Percentiles rank a stretch among this genome's conserved stretches.
Evolutionary conservation across 2,797 vertebrate species (phyloP).

Genomic region (Choloepus didactylus): DNA sequence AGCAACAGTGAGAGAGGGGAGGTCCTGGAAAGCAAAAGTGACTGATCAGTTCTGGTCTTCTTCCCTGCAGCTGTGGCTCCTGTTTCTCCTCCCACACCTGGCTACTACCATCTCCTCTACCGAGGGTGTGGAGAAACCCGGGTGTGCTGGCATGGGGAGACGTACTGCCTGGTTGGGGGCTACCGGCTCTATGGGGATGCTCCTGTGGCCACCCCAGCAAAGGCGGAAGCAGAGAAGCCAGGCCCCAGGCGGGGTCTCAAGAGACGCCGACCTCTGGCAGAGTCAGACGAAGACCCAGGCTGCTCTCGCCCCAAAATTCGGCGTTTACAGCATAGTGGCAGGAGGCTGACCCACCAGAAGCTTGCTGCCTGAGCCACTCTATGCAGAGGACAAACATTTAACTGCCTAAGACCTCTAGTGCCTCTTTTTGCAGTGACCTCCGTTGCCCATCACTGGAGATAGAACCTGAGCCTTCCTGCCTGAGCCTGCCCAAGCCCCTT

Average conservation of each 20-base stretch:
- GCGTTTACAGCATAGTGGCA: neutral
- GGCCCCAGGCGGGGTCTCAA: neutral
- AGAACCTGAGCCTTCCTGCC: neutral
- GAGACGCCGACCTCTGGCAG: neutral
- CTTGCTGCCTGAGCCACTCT: too few relatives aligned
- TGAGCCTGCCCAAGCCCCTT: too few relatives aligned
- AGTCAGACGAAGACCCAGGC: neutral
- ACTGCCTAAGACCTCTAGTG: neutral
- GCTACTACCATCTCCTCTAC: conserved; percentile 62
- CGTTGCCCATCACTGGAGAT: neutral
- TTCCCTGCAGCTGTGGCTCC: conserved; percentile 18
- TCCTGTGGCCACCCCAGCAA: conserved; percentile 22
- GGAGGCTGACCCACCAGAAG: too few relatives aligned
- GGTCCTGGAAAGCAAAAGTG: neutral
- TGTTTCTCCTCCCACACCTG: neutral
- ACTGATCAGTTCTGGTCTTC: conserved; percentile 53
- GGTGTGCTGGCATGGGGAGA: conserved; percentile 72
- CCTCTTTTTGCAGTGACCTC: neutral
- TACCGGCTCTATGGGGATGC: conserved; percentile 56
- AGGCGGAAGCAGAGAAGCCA: conserved; percentile 40
- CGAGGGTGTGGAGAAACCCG: neutral
- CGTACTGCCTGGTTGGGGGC: conserved; percentile 58
- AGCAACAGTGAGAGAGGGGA: neutral
- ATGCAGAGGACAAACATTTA: too few relatives aligned
- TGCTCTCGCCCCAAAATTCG: conserved; percentile 36